phyloP scores from a whole-genome alignment of 1,140 invertebrate genomes.

The Wiebesia pumilae region DNA sequence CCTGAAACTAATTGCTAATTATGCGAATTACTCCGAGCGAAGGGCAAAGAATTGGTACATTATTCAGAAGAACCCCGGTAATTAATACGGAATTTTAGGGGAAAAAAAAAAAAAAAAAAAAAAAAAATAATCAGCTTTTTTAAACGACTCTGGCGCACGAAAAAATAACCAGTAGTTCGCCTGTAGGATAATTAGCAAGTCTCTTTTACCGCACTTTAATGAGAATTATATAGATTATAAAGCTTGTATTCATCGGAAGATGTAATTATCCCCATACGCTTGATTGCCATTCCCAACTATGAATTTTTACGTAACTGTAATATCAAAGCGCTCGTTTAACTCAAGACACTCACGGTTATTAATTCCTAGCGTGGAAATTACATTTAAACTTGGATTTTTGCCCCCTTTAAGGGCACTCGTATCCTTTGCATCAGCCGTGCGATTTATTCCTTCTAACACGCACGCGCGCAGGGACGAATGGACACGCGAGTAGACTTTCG shows the following conservation, averaged over 20 bases:
- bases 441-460: background rate
- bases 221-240: background rate
- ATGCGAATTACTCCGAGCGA: background rate
- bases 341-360: background rate
- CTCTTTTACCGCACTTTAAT: background rate
- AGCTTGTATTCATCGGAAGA: background rate
- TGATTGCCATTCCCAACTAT: background rate
- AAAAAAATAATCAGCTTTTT: too few species aligned
- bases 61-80: background rate
- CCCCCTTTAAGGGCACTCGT: background rate
- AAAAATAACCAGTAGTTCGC: background rate
- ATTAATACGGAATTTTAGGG: background rate
- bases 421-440: background rate
- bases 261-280: background rate
- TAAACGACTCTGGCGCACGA: background rate
- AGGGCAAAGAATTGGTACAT: background rate
- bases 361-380: constrained; percentile 7
- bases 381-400: constrained; percentile 7
- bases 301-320: constrained; percentile 13
- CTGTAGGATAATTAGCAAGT: background rate
- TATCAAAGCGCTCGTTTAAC: constrained; percentile 3
- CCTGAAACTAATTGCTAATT: background rate
- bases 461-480: background rate
- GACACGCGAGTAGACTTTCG: background rate
- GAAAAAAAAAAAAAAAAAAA: too few species aligned